Base-by-base conservation (phyloP, 1,140 invertebrate species). In the Zaprionus inermis region DNA sequence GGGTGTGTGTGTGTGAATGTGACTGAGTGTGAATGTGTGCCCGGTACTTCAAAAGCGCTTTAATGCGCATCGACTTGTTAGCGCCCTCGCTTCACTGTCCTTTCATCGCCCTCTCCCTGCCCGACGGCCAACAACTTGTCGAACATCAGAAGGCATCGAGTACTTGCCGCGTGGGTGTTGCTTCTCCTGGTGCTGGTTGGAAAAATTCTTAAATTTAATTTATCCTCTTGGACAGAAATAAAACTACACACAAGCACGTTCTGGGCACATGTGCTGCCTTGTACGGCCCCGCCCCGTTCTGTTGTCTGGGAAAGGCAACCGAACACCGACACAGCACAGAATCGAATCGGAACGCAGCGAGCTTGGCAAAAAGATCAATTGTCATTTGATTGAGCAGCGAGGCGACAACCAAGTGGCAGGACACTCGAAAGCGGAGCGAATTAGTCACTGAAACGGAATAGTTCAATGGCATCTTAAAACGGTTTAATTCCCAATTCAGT, bases 31-130 rank as follows among this genome's bases (percentile, higher is more conserved):
- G 16, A 10, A 46, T 67, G 54, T 54, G 60, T 59, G 61, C 6
- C 22, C 7, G 38, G 49, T 16, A 61, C 67, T 70, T 70, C 57
- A 61, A 76, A 75, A 58, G 38, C 56, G 59, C 68, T 73, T 78
- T 77, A 78, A 78, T 78, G 60, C 75, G 71, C 65, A 66, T 79
- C 74, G 72, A 75, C 58, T 81, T 75, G 41, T 78, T 70, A 41
- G 49, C 52, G 49, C 65, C 60, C 54, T 52, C 60, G 52, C 11
- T 24, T 54, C 59, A 72, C 18, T 52, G 32, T 38, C 6, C 36
- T 18, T 11, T 56, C 28, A 14, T 44, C 7, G 36, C 34, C 44
- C n/a, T 24, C 38, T 10, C 22, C 7, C n/a, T 28, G 20, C 7
- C n/a, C 22, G 0, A 9, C 1, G 34, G 18, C 56, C 56, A 58